Percentiles rank a stretch among this genome's conserved stretches.
Conservation (phyloP, 2,888 invertebrate species). For the Agonopterix arenella region DNA sequence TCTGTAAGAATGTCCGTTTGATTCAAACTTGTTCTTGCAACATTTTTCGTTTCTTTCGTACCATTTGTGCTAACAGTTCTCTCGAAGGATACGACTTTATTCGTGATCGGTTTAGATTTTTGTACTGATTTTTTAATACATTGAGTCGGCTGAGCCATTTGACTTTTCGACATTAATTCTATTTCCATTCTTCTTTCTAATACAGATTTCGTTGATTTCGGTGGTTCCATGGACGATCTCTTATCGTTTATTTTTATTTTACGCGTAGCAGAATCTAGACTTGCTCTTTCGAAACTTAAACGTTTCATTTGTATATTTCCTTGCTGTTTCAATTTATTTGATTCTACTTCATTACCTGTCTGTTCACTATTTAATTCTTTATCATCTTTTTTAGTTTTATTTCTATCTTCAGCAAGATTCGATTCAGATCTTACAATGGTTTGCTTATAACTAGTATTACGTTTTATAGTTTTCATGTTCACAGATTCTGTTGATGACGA, state of each 20-base stretch:
- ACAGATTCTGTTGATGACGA: constrained; percentile 45
- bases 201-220: constrained; percentile 61
- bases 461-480: constrained; percentile 45
- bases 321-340: constrained; percentile 29
- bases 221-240: constrained; percentile 40
- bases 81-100: constrained; percentile 58
- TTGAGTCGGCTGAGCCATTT: constrained; percentile 32
- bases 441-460: constrained; percentile 39
- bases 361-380: constrained; percentile 15
- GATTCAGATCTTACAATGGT: constrained; percentile 39
- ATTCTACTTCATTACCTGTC: constrained; percentile 15
- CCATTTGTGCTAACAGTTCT: constrained; percentile 41
- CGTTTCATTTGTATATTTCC: constrained; percentile 64
- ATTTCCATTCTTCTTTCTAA: constrained; percentile 66
- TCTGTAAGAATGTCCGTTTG: constrained; percentile 34
- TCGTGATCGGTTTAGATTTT: constrained; percentile 55
- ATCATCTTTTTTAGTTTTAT: constrained; percentile 10
- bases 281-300: constrained; percentile 65
- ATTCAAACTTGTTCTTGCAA: constrained; percentile 25
- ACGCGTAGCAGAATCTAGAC: constrained; percentile 63
- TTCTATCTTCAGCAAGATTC: constrained; percentile 28
- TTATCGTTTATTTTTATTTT: constrained; percentile 46
- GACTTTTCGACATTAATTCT: constrained; percentile 53
- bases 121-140: constrained; percentile 41
- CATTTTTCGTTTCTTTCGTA: constrained; percentile 25